A percentile compares a stretch with the other conserved stretches of the same genome.
Conservation (phyloP, 2,888 invertebrate species). For the Pogonocherus hispidulus region DNA sequence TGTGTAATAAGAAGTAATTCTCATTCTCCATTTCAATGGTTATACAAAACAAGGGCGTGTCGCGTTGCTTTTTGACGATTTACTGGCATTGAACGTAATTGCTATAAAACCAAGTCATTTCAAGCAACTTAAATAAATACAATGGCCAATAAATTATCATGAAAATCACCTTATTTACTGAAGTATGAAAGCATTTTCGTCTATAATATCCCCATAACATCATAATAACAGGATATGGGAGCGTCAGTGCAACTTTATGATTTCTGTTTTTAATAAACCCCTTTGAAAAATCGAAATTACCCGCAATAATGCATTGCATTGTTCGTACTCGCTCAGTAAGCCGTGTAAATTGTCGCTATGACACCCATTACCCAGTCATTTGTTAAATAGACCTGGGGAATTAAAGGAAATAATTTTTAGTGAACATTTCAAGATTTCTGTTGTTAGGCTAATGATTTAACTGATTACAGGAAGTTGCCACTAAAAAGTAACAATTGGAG, state of each 20-base stretch:
- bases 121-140: conserved; percentile 63
- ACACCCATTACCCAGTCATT: conserved; percentile 48
- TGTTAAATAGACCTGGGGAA: conserved; percentile 52
- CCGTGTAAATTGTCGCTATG: conserved; percentile 52
- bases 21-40: background rate
- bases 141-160: conserved; percentile 63
- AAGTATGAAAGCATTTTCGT: conserved; percentile 63
- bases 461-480: conserved; percentile 56
- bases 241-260: conserved; percentile 52
- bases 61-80: conserved; percentile 8
- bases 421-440: conserved; percentile 34
- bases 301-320: conserved; percentile 45
- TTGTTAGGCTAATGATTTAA: conserved; percentile 39
- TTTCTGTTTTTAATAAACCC: conserved; percentile 53
- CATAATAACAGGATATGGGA: conserved; percentile 61
- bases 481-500: conserved; percentile 58
- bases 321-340: conserved; percentile 47
- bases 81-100: conserved; percentile 20
- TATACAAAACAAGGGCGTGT: conserved; percentile 6
- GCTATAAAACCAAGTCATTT: conserved; percentile 52
- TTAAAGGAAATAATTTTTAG: conserved; percentile 45
- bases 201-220: conserved; percentile 53
- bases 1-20: background rate
- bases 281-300: conserved; percentile 47
- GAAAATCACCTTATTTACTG: conserved; percentile 61